phyloP scores from a whole-genome alignment of 1,140 invertebrate species.

The Apolygus lucorum region DNA sequence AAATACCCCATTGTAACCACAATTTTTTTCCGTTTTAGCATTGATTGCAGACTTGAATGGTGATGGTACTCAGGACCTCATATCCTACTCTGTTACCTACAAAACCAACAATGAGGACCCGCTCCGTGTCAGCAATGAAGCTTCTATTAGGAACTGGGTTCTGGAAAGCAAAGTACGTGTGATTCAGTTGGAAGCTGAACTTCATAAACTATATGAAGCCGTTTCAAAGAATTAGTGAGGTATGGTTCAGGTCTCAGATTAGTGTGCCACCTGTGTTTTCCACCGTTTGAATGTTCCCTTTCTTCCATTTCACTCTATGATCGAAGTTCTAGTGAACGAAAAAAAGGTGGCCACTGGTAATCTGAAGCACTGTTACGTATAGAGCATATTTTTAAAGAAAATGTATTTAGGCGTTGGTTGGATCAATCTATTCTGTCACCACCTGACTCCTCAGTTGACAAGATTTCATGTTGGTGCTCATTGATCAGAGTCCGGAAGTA shows the following conservation, averaged over 20 bases:
- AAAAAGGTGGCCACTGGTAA: no score
- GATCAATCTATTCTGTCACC: no score
- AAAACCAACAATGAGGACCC: slow-evolving; percentile 41
- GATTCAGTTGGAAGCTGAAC: slow-evolving; percentile 54
- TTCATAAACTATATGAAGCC: slow-evolving; percentile 52
- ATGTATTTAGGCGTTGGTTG: no score
- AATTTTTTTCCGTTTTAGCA: slow-evolving; percentile 47
- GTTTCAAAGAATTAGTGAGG: slow-evolving; percentile 24
- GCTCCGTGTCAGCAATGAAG: slow-evolving; percentile 36
- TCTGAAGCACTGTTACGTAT: no score
- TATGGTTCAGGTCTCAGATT: background rate
- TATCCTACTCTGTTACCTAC: slow-evolving; percentile 61
- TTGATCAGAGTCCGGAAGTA: background rate
- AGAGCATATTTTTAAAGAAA: no score
- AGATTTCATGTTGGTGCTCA: no score
- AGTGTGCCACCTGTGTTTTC: no score
- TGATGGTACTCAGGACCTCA: slow-evolving; percentile 61
- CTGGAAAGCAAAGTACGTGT: slow-evolving; percentile 53
- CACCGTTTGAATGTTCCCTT: no score
- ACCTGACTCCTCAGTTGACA: no score
- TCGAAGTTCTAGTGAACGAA: no score
- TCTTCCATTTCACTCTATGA: no score
- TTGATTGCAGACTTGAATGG: slow-evolving; percentile 60
- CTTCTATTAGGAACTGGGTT: slow-evolving; percentile 42
- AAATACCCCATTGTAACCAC: no score